Base-by-base conservation (phyloP, 2,113 vertebrate species). In the Coptodon rendalli region DNA sequence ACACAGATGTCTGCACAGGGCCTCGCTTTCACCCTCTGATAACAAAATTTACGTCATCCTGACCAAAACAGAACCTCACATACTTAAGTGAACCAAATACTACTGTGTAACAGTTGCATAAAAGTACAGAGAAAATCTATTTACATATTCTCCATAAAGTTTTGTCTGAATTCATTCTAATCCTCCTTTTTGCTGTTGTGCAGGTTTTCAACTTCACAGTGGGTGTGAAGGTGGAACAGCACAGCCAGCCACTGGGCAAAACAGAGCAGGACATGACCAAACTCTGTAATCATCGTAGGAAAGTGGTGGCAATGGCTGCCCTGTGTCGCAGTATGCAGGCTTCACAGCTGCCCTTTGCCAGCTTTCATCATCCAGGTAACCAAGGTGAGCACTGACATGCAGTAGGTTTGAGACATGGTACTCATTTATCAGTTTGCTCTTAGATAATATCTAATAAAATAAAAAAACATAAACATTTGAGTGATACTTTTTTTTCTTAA, bases 211-310 rank as follows among this genome's bases (percentile, higher is more conserved):
- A 97, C 96, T 98, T 98, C 93, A 97, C 97, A 87, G 95, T 97
- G 80, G 96, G 95, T 91, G 97, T 97, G 89, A 96, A 94, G 93
- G 97, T 98, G 91, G 97, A 95, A 86, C 96, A 96, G 93, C 95
- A 96, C 90, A 96, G 94, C 93, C 96, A 96, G 83, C 96, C 93
- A 38, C 90, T 96, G 50, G 96, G 97, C 93, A 98, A 97, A 96
- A 95, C 97, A 38, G 97, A 98, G 93, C 97, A 98, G 96, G 98
- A 98, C 93, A 98, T 98, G 97, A 98, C 97, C 96, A 98, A 98
- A 96, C 97, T 98, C 90, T 98, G 98, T 91, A 98, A 98, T 95
- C 98, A 98, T 94, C 96, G 97, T 43, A 96, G 98, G 97, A 98
- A 98, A 98, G 97, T 98, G 61, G 97, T 98, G 86, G 98, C 98